Evolutionary conservation across 2,888 invertebrate genomes (phyloP), one percentile per base, ranked within the genome.

Genomic region (Ceriagrion tenellum): DNA sequence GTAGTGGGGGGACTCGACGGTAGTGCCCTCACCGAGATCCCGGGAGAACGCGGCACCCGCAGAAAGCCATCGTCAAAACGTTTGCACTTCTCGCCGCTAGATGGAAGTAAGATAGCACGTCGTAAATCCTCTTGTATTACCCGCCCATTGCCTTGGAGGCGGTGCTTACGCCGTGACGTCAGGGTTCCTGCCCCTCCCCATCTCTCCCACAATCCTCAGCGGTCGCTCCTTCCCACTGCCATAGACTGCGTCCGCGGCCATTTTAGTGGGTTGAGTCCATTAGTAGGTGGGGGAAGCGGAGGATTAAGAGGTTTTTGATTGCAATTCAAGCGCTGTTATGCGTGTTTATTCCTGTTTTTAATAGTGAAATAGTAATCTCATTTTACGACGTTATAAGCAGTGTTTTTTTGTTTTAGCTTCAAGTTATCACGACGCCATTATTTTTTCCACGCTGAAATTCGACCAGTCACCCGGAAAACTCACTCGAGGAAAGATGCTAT

Each of bases 61-160:
- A 93, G 69, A 93, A 93, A 93, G 93, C 69, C 93, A 69, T 93
- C 93, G 93, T 63, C 69, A 69, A 93, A 93, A 93, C 93, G 93
- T 93, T 93, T 93, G 93, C 93, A 93, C 93, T 91, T 95, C 91
- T 81, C 95, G 95, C 95, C 95, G 95, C 95, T 95, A 96, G 95
- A 96, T 96, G 95, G 95, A 95, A 97, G 96, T 97, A 97, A 97
- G 97, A 97, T 97, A 97, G 97, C 97, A 97, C 97, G 96, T 97
- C 97, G 96, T 97, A 97, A 97, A 96, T 96, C 95, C 95, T 95
- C 91, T 96, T 95, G 95, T 88, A 95, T 95, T 97, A 97, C 97
- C 97, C 97, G 97, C 97, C 97, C 97, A 97, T 97, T 97, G 97
- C 97, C 96, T 96, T 97, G 97, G 97, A 97, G 97, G 97, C 97